phyloP scores from a whole-genome alignment of 2,797 vertebrate genomes.

The Pseudotriccus pelzelni region DNA sequence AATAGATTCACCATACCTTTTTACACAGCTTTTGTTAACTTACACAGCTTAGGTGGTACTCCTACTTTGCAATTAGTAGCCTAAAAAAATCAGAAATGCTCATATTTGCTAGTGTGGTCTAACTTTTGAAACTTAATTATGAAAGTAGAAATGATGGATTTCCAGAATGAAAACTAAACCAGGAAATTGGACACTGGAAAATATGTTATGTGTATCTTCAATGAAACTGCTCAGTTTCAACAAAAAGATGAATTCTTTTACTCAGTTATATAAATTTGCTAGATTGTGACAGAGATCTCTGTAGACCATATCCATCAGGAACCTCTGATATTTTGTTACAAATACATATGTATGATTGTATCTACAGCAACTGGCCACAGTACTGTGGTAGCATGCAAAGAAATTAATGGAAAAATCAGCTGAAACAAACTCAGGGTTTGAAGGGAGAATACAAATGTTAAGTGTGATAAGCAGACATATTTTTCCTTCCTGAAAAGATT shows the following conservation, averaged over 20 bases:
- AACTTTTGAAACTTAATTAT: neutral
- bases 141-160: neutral
- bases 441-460: neutral
- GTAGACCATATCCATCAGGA: neutral
- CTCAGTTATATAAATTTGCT: neutral
- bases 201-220: neutral
- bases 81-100: neutral
- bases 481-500: neutral
- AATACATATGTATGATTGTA: neutral
- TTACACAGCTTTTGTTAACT: neutral
- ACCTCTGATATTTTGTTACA: neutral
- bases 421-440: neutral
- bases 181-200: neutral
- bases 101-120: neutral
- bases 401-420: neutral
- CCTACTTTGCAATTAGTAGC: neutral
- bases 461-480: neutral
- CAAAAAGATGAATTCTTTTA: rapidly evolving
- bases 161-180: neutral
- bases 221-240: neutral
- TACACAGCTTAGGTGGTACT: neutral
- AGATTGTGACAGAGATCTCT: neutral
- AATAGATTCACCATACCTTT: neutral
- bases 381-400: neutral
- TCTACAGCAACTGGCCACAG: rapidly evolving